phyloP scores from a whole-genome alignment of 1,140 invertebrate species.

The Coptotermes formosanus region DNA sequence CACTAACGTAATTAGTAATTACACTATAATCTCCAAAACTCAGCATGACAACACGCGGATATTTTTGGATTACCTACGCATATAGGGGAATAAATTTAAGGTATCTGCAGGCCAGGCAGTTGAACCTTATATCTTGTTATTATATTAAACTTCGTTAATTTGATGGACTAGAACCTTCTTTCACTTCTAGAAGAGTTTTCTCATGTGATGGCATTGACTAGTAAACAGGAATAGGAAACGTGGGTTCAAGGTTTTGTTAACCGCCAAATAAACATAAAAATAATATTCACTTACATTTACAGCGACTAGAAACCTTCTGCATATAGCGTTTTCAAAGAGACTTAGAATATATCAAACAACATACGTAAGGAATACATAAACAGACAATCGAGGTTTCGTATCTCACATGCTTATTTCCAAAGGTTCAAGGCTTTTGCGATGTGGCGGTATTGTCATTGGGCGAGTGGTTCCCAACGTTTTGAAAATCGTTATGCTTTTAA shows the following conservation, averaged over 20 bases:
- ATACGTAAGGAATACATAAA: too few relatives aligned
- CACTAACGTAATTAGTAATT: not conserved
- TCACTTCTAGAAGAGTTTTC: not conserved
- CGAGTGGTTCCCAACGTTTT: too few relatives aligned
- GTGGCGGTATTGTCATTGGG: too few relatives aligned
- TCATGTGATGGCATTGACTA: not conserved
- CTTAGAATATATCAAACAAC: too few relatives aligned
- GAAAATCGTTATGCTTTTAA: too few relatives aligned
- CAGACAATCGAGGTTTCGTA: too few relatives aligned
- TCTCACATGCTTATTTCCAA: too few relatives aligned
- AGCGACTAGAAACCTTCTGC: too few relatives aligned
- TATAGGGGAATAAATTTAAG: not conserved
- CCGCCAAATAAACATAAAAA: not conserved
- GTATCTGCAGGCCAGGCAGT: not conserved
- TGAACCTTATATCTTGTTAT: not conserved
- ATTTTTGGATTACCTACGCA: not conserved
- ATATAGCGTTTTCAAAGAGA: too few relatives aligned
- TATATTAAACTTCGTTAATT: not conserved
- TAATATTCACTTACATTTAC: not conserved
- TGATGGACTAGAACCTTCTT: not conserved
- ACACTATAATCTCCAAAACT: not conserved
- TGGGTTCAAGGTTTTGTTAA: not conserved
- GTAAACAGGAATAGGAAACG: not conserved
- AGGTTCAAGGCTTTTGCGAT: too few relatives aligned
- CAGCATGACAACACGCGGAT: not conserved